Conservation (phyloP, 2,797 vertebrate genomes). For the Tragelaphus oryx region DNA sequence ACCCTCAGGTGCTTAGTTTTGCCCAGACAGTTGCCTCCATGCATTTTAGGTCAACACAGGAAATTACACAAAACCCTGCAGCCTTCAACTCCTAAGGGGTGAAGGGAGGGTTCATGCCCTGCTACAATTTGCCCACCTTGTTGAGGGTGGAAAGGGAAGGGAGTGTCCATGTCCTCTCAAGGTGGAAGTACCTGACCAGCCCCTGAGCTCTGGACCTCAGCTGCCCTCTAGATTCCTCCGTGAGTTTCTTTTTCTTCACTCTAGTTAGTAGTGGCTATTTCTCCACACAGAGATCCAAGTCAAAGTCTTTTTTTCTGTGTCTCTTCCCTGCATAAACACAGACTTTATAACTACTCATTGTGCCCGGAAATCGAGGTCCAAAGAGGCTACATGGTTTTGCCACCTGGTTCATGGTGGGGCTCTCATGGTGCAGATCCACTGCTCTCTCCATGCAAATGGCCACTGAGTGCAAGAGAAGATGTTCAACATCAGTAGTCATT, state of each 20-base stretch:
- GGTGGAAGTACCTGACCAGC: neutral
- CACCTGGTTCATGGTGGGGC: neutral
- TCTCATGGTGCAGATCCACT: neutral
- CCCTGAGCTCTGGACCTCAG: neutral
- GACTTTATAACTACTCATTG: neutral
- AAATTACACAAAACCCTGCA: neutral
- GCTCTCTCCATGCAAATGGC: neutral
- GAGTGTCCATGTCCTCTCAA: neutral
- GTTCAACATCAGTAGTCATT: neutral
- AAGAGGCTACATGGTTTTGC: neutral
- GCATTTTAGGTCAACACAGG: neutral
- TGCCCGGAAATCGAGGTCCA: neutral
- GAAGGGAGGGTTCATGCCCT: neutral
- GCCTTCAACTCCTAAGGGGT: neutral
- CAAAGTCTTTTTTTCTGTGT: neutral
- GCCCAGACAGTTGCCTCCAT: neutral
- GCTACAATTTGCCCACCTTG: neutral
- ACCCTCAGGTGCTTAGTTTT: neutral
- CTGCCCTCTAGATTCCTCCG: neutral
- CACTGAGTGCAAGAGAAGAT: neutral
- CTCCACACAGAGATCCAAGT: neutral
- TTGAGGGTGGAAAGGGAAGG: too few species aligned
- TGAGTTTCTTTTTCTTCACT: neutral
- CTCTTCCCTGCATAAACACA: neutral
- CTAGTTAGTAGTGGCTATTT: neutral